phyloP scores from a whole-genome alignment of 2,797 vertebrate genomes.

The Sebastes dallii region DNA sequence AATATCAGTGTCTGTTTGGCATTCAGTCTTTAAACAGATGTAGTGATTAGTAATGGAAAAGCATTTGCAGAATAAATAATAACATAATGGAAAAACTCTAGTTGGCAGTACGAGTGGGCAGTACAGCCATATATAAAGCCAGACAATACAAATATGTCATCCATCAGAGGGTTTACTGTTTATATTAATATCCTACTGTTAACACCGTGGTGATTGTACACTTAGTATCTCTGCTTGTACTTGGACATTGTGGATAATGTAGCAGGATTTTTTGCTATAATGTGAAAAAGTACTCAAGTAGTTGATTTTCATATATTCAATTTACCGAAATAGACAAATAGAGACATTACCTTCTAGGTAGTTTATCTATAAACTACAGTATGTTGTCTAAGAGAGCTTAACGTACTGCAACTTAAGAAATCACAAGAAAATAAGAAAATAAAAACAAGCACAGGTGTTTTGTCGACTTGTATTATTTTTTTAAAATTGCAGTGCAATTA shows the following conservation, averaged over 20 bases:
- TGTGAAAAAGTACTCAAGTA: background rate
- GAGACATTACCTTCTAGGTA: background rate
- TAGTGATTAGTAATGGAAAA: background rate
- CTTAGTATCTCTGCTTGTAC: background rate
- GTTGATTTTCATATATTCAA: background rate
- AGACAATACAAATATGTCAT: no score
- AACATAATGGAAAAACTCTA: background rate
- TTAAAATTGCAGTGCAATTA: no score
- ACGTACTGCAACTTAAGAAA: background rate
- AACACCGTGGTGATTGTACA: background rate
- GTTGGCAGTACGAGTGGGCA: no score
- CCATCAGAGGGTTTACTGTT: no score
- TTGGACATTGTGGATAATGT: background rate
- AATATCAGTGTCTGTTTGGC: background rate
- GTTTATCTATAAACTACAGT: background rate
- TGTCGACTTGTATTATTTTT: no score
- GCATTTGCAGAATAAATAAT: background rate
- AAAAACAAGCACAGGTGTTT: background rate
- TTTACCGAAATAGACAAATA: background rate
- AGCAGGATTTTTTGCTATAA: background rate
- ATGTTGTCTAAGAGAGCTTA: background rate
- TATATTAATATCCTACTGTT: background rate
- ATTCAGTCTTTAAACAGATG: background rate
- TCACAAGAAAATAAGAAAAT: background rate
- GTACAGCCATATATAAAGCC: fast-evolving